These are phyloP conservation scores for Zhuqinia jingwanae DNA, from an alignment of 2,888 invertebrate species.

Conservation along the genomic window DNA sequence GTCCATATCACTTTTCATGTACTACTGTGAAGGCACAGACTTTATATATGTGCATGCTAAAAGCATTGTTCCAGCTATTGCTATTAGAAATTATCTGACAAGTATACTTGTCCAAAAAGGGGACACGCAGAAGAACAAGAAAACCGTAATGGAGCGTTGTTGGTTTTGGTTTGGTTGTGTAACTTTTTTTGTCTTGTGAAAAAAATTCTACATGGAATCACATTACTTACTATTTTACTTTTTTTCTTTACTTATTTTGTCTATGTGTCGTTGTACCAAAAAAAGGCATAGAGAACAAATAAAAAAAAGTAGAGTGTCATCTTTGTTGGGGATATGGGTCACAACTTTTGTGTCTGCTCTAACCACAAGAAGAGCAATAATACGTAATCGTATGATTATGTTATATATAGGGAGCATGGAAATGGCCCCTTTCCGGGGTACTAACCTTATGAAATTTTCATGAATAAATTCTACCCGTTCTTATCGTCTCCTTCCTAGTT, in stretches of 20 bases:
- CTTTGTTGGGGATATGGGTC: conserved; percentile 48
- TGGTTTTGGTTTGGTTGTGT: conserved; percentile 23
- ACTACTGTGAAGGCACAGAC: background rate
- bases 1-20: background rate
- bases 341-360: conserved; percentile 47
- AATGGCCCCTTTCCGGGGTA: conserved; percentile 68
- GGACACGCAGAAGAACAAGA: background rate
- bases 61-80: background rate
- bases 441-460: conserved; percentile 66
- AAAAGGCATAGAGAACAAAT: conserved; percentile 23
- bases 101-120: background rate
- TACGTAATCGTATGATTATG: conserved; percentile 47
- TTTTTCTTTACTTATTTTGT: background rate
- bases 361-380: conserved; percentile 47
- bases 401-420: conserved; percentile 41
- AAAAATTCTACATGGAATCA: conserved; percentile 2
- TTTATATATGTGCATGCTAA: background rate
- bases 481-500: background rate
- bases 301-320: conserved; percentile 33
- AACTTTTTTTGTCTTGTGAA: background rate
- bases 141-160: conserved; percentile 27
- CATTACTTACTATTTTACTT: conserved; percentile 41
- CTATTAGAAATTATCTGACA: background rate
- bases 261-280: no score
- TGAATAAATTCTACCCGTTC: conserved; percentile 56